Percentiles rank a stretch among this genome's conserved stretches.
phyloP scores from a whole-genome alignment of 2,797 vertebrate species.

The Emys orbicularis region DNA sequence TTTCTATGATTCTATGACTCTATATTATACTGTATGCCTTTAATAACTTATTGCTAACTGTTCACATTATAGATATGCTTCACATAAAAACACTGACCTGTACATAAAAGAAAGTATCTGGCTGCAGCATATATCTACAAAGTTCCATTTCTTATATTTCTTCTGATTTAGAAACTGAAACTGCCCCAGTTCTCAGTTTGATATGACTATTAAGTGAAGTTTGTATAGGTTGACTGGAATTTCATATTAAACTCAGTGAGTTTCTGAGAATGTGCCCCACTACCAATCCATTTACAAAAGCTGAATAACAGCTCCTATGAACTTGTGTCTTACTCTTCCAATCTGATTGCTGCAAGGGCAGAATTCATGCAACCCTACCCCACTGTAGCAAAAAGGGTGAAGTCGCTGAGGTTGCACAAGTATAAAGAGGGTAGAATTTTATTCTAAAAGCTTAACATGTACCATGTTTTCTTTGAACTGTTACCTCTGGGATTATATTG shows the following conservation, averaged over 20 bases:
- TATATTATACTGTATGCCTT: background rate
- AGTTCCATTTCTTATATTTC: background rate
- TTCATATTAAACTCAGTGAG: background rate
- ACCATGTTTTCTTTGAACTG: slow-evolving; percentile 22
- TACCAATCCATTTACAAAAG: background rate
- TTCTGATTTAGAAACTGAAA: background rate
- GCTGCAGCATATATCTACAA: background rate
- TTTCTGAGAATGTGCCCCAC: background rate
- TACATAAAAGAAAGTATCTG: background rate
- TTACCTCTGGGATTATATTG: background rate
- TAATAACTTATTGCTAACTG: background rate
- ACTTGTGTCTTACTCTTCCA: background rate
- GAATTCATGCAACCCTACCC: background rate
- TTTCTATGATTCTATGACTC: background rate
- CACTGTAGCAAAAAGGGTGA: background rate
- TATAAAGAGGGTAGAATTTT: slow-evolving; percentile 3
- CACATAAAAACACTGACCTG: background rate
- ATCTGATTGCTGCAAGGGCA: background rate
- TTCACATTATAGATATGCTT: background rate
- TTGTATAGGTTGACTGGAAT: background rate
- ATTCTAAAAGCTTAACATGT: background rate
- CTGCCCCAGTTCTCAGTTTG: rapidly evolving
- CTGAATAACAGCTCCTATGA: background rate
- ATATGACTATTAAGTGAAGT: background rate
- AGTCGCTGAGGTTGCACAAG: background rate